Evolutionary conservation across 2,113 vertebrate species (phyloP), one percentile per base, ranked within the genome.

Genomic region (Cyphotilapia sp.): DNA sequence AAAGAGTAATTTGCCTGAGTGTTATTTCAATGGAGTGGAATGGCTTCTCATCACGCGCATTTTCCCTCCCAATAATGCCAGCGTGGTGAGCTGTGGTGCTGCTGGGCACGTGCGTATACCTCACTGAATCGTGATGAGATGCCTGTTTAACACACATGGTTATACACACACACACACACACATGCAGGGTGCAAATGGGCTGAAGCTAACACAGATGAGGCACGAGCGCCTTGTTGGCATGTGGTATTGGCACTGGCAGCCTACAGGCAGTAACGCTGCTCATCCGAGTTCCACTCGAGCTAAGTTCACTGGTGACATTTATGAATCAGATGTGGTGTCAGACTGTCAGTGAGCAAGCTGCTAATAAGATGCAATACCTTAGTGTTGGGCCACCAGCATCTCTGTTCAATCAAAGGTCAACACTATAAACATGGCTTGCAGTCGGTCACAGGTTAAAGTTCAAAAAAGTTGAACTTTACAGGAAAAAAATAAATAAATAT

Each of bases 21-120:
- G 93, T 95, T 93, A 88, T 93, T 94, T 93, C 93, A 93, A 88
- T 85, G 88, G 86, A 83, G 69, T 63, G 84, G 89, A 91, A 94
- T 93, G 91, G 89, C 87, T 93, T 91, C 89, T 89, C 94, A 82
- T 91, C 88, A 88, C n/a, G 11, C 61, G 12, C 87, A 76, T 84
- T 78, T 90, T 91, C 54, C 54, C 83, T 89, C 81, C 87, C 63
- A 89, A 88, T 91, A 89, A 90, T 27, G 81, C 89, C 74, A 40
- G 84, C 47, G 53, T 10, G 56, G 53, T 19, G 27, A 86, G 86
- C 45, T 47, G 74, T 40, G 13, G 24, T 19, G 56, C 87, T 86
- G 85, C 33, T 11, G 53, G 90, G 54, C 82, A 83, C 66, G 35
- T 54, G 84, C 49, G 9, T 47, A 35, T 51, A 89, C 81, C 69